These are phyloP conservation scores for Cnemophilus loriae DNA, from an alignment of 2,113 vertebrate genomes.

Conservation along the genomic window DNA sequence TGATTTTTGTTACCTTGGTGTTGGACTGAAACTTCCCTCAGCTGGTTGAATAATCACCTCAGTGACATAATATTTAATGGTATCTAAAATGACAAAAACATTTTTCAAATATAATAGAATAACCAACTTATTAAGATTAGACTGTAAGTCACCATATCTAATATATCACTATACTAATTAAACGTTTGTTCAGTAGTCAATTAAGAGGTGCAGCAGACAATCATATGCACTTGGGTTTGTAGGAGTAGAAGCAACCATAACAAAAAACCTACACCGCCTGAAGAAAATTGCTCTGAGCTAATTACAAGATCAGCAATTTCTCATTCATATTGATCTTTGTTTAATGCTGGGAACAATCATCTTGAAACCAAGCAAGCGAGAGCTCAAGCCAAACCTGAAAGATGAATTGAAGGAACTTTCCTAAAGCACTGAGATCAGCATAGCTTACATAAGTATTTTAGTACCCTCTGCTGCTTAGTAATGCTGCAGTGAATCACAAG, in stretches of 20 bases:
- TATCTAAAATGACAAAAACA: slow-evolving; percentile 73
- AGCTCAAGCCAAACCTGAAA: background rate
- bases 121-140: background rate
- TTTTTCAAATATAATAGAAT: background rate
- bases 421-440: slow-evolving; percentile 38
- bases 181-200: background rate
- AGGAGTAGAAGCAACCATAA: background rate
- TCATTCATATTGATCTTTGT: slow-evolving; percentile 34
- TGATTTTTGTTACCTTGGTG: slow-evolving; percentile 66
- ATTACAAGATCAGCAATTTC: slow-evolving; percentile 3
- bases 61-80: slow-evolving; percentile 86
- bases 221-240: background rate
- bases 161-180: background rate
- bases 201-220: background rate
- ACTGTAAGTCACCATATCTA: background rate
- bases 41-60: slow-evolving; percentile 80
- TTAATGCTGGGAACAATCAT: background rate
- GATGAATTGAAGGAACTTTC: slow-evolving; percentile 26
- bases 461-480: slow-evolving; percentile 46
- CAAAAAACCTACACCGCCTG: background rate
- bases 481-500: slow-evolving; percentile 50
- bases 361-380: background rate
- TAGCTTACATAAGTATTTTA: slow-evolving; percentile 38
- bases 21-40: slow-evolving; percentile 58
- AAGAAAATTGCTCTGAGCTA: background rate